Conservation (phyloP, 2,888 invertebrate genomes). For the Phortica okadai region DNA sequence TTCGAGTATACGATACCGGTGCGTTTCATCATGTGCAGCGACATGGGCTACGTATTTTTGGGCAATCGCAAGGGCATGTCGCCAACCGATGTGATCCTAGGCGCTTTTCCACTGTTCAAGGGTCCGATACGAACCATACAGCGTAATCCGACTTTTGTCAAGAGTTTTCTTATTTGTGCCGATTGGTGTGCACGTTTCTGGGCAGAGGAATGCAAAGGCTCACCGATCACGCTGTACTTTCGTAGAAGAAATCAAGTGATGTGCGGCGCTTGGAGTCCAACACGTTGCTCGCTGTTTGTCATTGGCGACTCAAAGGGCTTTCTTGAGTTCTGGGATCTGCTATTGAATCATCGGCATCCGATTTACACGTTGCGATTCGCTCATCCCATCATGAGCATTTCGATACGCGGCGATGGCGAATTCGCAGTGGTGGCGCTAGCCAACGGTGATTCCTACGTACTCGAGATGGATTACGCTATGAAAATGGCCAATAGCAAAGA, state of each 20-base stretch:
- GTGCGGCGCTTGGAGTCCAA: constrained; percentile 89
- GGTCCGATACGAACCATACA: constrained; percentile 93
- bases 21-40: constrained; percentile 85
- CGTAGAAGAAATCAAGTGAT: constrained; percentile 82
- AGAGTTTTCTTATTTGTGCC: constrained; percentile 81
- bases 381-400: constrained; percentile 80
- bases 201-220: constrained; percentile 90
- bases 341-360: constrained; percentile 84
- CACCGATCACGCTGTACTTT: constrained; percentile 91
- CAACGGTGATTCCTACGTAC: constrained; percentile 82
- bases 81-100: constrained; percentile 81
- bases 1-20: constrained; percentile 84
- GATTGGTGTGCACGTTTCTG: constrained; percentile 82
- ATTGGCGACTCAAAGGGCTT: constrained; percentile 83
- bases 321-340: constrained; percentile 89
- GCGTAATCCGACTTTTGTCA: constrained; percentile 81
- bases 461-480: constrained; percentile 84
- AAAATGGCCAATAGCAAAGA: constrained; percentile 81
- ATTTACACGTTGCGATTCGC: constrained; percentile 78
- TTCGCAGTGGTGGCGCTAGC: constrained; percentile 78
- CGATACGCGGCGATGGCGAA: constrained; percentile 79
- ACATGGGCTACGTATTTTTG: constrained; percentile 81
- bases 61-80: constrained; percentile 84
- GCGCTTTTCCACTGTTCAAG: constrained; percentile 77
- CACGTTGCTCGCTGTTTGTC: constrained; percentile 82